Base-by-base conservation (phyloP, 2,797 vertebrate genomes). In the Morus bassanus region DNA sequence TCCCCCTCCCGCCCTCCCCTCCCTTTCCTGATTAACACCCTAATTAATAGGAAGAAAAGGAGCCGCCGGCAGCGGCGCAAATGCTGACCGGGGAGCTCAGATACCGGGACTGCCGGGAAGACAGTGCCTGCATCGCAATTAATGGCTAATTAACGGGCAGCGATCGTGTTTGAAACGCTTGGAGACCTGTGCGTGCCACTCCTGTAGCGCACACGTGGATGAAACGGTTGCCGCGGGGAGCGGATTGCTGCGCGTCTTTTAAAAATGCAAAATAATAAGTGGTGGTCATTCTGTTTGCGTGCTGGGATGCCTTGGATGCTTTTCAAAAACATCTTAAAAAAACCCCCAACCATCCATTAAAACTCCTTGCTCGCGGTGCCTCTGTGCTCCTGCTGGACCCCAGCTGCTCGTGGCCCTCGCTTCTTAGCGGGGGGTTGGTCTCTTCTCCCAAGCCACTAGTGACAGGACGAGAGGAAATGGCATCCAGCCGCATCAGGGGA, bases 131-230 rank as follows among this genome's bases (percentile, higher is more conserved):
- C 11, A 2, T 5, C n/a, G 8, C 16, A 51, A 8, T 53, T 85
- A 85, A 41, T 7, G 18, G 45, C 57, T 53, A 16, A 43, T 76
- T 48, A 60, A 14, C n/a, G 2, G 68, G 1, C 6, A 14, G 43
- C 0, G 15, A 2, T 6, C 18, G 0, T 1, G 11, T 22, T 12
- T 13, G 3, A 18, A 60, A 15, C 1, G 23, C 46, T 33, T 1
- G 1, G 11, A 16, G 72, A 5, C 13, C 24, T 21, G 39, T 1
- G 8, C 2, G 15, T 8, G n/a, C 59, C 25, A 41, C 21, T 53
- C 18, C 31, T 24, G 15, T 5, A 21, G 39, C 46, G 39, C 39
- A 7, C 13, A 6, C 13, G 41, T 10, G 23, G 37, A 18, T 23
- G 6, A 25, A 43, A 18, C 30, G 3, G 25, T 31, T n/a, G 63